Evolutionary conservation across 2,888 invertebrate species (phyloP), one percentile per base, ranked within the genome.

Genomic region (Euspilapteryx auroguttella): DNA sequence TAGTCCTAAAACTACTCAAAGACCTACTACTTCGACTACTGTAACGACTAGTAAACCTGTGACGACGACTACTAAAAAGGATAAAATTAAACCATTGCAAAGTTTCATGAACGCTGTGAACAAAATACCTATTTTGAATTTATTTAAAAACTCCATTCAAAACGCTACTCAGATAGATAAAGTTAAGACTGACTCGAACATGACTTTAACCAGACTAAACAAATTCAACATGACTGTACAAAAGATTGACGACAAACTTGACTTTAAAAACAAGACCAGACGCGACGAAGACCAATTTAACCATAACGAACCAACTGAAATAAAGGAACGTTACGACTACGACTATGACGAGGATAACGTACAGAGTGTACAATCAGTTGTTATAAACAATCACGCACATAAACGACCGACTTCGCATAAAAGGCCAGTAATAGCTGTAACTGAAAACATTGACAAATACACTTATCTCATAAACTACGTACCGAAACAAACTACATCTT

Each of bases 241-340:
- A 32, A 62, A 56, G 34, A 71, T 82, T 25, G 79, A 78, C 39
- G 81, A 81, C 50, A 82, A 82, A 75, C 65, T 82, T 30, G 82
- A 82, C 64, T 65, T 82, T 43, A 69, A 55, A 44, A 66, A 73
- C 34, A 75, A 75, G 49, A 68, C 51, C 33, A 49, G 49, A 58
- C 61, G 71, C 9, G 23, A 41, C 26, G 43, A 55, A 38, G 49
- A 55, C 12, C 43, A 64, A 49, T 48, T 37, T 14, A 37, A 42
- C 29, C 28, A 34, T 23, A 32, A 48, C 12, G 47, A 50, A 39
- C 53, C n/a, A 12, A 14, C 26, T 56, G 12, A 49, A 48, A 6
- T 49, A 50, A 33, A 45, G 33, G 40, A 45, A 29, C 38, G 37
- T 13, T 39, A 41, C 32, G 55, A 58, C 36, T 41, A 49, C 30